These are phyloP conservation scores for Phaedon cochleariae DNA, from an alignment of 2,888 invertebrate species.

Conservation along the genomic window DNA sequence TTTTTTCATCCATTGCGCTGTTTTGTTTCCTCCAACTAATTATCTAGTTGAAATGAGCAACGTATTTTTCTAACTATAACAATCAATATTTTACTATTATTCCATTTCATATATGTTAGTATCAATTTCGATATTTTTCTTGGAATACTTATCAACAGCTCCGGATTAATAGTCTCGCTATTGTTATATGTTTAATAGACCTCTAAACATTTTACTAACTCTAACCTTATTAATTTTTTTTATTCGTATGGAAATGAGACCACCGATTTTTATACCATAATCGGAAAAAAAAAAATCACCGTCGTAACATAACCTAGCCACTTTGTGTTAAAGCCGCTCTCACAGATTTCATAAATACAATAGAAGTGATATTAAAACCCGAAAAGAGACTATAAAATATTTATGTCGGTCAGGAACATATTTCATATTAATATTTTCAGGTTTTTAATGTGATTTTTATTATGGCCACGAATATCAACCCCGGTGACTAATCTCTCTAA, in stretches of 20 bases:
- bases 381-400: conserved; percentile 52
- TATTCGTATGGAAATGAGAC: conserved; percentile 49
- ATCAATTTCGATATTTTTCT: background rate
- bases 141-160: background rate
- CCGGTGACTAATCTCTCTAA: conserved; percentile 27
- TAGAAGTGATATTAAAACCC: conserved; percentile 54
- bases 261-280: conserved; percentile 52
- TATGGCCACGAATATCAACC: conserved; percentile 42
- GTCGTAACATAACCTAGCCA: conserved; percentile 38
- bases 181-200: background rate
- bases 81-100: too few relatives aligned
- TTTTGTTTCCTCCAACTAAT: too few relatives aligned
- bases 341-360: conserved; percentile 52
- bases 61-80: too few relatives aligned
- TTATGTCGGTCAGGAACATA: conserved; percentile 53
- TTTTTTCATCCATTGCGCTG: too few relatives aligned
- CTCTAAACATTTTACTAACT: background rate
- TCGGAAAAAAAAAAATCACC: conserved; percentile 53
- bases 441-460: conserved; percentile 54
- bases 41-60: too few relatives aligned
- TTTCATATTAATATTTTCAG: conserved; percentile 54
- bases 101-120: too few relatives aligned
- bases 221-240: conserved; percentile 15
- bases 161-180: background rate
- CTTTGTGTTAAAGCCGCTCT: background rate